A percentile compares a stretch with the other conserved stretches of the same genome.
Evolutionary conservation across 2,888 invertebrate genomes (phyloP).

Genomic region (Drosophila siamana): DNA sequence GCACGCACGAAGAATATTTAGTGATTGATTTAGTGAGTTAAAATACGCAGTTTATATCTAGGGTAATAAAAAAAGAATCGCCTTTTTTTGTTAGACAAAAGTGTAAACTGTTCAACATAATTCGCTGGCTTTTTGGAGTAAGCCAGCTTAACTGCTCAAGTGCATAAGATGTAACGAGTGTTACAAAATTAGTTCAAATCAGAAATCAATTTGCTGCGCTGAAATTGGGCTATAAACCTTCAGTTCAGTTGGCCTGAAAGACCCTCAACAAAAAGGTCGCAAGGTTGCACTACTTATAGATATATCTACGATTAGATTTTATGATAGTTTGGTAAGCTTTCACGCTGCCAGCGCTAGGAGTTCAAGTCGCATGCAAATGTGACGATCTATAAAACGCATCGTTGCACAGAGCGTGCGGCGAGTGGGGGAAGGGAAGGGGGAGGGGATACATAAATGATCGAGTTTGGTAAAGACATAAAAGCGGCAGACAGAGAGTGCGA

Average conservation of each 20-base stretch:
- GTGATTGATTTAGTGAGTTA: too few relatives aligned
- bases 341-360: conserved; percentile 15
- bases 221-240: neutral
- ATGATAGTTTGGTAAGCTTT: too few relatives aligned
- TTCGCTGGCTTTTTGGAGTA: too few relatives aligned
- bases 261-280: neutral
- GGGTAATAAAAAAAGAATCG: too few relatives aligned
- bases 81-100: too few relatives aligned
- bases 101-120: too few relatives aligned
- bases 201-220: neutral
- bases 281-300: neutral
- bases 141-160: too few relatives aligned
- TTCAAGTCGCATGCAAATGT: conserved; percentile 32
- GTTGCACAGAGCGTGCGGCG: too few relatives aligned
- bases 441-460: conserved; percentile 9
- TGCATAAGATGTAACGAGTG: neutral
- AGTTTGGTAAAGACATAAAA: conserved; percentile 3
- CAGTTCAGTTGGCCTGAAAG: neutral
- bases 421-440: too few relatives aligned
- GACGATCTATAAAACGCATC: conserved; percentile 40
- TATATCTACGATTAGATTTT: neutral
- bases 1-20: neutral
- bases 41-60: too few relatives aligned
- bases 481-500: too few relatives aligned
- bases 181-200: neutral